Evolutionary conservation across 1,140 invertebrate species (phyloP), one percentile per base, ranked within the genome.

Genomic region (Coptotermes formosanus): DNA sequence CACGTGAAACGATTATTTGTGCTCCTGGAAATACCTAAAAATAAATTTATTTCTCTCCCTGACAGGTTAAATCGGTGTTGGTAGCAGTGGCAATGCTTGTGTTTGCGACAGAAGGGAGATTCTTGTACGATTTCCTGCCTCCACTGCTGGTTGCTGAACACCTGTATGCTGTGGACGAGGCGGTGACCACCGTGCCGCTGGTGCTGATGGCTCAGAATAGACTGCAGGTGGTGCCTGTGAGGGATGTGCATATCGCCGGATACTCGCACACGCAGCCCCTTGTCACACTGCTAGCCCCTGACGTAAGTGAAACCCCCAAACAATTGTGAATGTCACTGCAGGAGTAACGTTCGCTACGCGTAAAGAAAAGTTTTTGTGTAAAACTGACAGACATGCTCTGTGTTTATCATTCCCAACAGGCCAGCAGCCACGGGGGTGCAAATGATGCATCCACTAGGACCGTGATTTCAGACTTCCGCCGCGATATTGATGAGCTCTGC

Each of bases 181-280:
- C 87, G 30, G 38, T 86, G 43, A 82, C 84, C 7, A 55, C 87
- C 12, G 88, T 88, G 12, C 88, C 88, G 19, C 86, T 89, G 9
- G 43, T 88, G 48, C 64, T 88, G 14, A 87, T 89, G 6, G 87
- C 88, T 21, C 82, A 86, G 6, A 83, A 86, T 12, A 83, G 86
- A 21, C 85, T 89, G 23, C 55, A 82, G 19, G 85, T 88, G 44
- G 86, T 88, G 84, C 64, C 75, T 3, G 64, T 75, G 64, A 9
- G 6, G 25, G 87, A 88, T 25, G 87, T 86, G 14, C 87, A 88
- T 43, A 89, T 89, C 75, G 88, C 86, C 44, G 83, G 87, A 0
- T 85, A 88, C 16, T 89, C 88, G 9, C 85, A 86, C 30, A 87
- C 87, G 0, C 83, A 87, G 84, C 88, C 88, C 25, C 52, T 89